A percentile compares a stretch with the other conserved stretches of the same genome.
Evolutionary conservation across 2,888 invertebrate species (phyloP).

Genomic region (Microctonus brassicae): DNA sequence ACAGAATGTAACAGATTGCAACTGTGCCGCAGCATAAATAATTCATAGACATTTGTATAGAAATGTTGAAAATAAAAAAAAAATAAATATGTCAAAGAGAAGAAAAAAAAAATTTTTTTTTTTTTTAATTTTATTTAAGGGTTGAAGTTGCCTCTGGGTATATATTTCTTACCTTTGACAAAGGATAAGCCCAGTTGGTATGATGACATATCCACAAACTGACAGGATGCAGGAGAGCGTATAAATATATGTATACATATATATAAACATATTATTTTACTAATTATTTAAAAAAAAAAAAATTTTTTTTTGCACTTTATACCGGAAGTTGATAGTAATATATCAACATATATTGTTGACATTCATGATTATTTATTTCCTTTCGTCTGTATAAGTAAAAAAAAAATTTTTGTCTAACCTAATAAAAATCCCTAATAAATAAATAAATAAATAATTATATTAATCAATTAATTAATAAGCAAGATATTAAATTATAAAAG

Average conservation of each 20-base stretch:
- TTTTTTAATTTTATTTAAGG: constrained; percentile 4
- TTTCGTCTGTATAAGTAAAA: not conserved
- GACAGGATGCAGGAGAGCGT: constrained; percentile 60
- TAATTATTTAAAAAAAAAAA: not conserved
- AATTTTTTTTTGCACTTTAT: not conserved
- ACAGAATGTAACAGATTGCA: constrained; percentile 1
- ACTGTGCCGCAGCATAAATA: constrained; percentile 18
- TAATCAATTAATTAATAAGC: too few relatives aligned
- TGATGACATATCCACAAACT: constrained; percentile 55
- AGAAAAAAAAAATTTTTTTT: constrained; percentile 30
- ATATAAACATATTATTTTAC: not conserved
- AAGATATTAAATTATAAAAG: too few relatives aligned
- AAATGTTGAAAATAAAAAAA: not conserved
- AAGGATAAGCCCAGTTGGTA: constrained; percentile 46
- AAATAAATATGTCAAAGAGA: not conserved
- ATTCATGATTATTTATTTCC: not conserved
- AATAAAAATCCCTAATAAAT: not conserved
- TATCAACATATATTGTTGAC: not conserved
- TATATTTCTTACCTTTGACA: constrained; percentile 20
- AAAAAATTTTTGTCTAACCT: not conserved
- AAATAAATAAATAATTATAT: too few relatives aligned
- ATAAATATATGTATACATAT: constrained; percentile 42
- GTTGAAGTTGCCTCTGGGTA: constrained; percentile 4
- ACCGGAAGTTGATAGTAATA: not conserved
- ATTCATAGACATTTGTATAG: constrained; percentile 24